Conservation (phyloP, 2,113 vertebrate genomes). For the Pica pica region DNA sequence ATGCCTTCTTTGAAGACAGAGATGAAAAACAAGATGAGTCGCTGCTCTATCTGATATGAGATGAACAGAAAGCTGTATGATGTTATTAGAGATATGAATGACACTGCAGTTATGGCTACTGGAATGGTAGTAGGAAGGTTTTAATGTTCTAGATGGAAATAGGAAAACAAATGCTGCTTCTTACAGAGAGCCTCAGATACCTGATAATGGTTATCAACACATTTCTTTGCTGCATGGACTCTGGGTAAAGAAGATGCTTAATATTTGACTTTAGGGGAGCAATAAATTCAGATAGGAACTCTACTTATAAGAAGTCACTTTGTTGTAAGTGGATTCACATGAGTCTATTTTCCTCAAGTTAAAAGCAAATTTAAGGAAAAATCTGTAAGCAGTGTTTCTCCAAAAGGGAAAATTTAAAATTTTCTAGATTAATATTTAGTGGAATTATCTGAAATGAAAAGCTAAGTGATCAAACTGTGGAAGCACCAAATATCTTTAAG, state of each 20-base stretch:
- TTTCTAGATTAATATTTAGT: background rate
- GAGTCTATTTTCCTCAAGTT: background rate
- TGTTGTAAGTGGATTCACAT: background rate
- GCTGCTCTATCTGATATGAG: background rate
- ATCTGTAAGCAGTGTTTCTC: background rate
- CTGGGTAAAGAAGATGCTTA: background rate
- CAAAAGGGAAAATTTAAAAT: background rate
- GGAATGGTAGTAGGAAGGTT: background rate
- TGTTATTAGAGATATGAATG: constrained; percentile 32
- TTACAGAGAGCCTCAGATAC: background rate
- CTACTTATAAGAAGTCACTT: background rate
- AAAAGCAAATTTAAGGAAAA: background rate
- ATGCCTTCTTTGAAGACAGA: constrained; percentile 46
- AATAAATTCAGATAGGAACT: background rate
- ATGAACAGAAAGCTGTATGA: background rate
- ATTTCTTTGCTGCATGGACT: background rate
- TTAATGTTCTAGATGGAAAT: background rate
- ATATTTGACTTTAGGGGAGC: background rate
- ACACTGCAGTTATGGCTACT: background rate
- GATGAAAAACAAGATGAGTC: constrained; percentile 29
- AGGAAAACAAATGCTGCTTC: background rate
- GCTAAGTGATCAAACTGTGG: background rate
- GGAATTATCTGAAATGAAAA: background rate
- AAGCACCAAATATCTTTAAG: background rate
- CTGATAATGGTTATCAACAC: background rate